Percentiles rank a stretch among this genome's conserved stretches.
phyloP scores from a whole-genome alignment of 2,113 vertebrate genomes.

The Centropus unirufus region DNA sequence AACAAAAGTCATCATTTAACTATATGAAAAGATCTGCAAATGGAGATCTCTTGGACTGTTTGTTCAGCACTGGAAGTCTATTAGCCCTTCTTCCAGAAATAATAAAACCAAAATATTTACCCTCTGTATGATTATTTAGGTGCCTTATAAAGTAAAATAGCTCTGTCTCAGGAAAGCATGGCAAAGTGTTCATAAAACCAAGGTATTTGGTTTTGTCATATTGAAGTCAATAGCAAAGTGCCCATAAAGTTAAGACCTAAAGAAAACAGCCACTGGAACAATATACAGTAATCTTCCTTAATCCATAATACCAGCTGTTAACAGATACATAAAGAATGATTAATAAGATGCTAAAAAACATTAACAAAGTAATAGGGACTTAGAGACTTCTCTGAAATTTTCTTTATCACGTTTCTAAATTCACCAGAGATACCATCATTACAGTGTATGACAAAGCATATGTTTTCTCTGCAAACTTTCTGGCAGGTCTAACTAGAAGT shows the following conservation, averaged over 20 bases:
- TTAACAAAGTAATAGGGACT: conserved; percentile 18
- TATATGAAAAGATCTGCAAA: neutral
- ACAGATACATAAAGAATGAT: conserved; percentile 3
- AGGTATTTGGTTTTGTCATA: neutral
- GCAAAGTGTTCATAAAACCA: neutral
- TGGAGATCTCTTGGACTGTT: neutral
- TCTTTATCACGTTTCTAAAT: neutral
- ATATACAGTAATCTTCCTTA: conserved; percentile 34
- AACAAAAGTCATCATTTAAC: neutral
- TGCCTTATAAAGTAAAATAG: neutral
- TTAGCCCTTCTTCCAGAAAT: neutral
- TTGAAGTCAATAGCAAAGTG: neutral
- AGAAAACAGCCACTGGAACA: conserved; percentile 29
- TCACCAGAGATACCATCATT: neutral
- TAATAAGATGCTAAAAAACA: conserved; percentile 17
- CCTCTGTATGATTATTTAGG: neutral
- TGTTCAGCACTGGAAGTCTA: neutral
- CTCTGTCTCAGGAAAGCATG: neutral
- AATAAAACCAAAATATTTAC: neutral
- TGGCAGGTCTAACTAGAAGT: neutral
- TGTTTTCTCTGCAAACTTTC: neutral
- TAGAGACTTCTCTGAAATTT: neutral
- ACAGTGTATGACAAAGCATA: neutral
- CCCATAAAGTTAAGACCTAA: neutral
- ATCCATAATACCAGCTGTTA: conserved; percentile 42